These are phyloP conservation scores for Tolmerus cingulatus DNA, from an alignment of 2,888 invertebrate species.

Conservation along the genomic window DNA sequence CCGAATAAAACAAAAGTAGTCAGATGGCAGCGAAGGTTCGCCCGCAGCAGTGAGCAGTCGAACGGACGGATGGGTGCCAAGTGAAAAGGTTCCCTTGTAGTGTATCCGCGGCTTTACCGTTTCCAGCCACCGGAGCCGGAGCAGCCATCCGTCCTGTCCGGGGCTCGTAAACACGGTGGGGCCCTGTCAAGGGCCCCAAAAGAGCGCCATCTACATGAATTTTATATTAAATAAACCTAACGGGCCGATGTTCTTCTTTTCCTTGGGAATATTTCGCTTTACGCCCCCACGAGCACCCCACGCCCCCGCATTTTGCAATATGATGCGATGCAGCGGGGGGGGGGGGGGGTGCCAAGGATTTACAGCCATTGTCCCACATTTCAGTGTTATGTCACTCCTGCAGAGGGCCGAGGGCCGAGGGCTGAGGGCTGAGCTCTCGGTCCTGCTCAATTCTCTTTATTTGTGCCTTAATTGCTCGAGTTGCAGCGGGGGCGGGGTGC, in stretches of 20 bases:
- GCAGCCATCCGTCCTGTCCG: not conserved
- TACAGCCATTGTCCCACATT: conserved; percentile 16
- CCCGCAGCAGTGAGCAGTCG: not conserved
- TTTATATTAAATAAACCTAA: conserved; percentile 28
- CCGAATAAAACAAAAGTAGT: not conserved
- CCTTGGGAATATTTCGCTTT: not conserved
- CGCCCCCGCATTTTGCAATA: not conserved
- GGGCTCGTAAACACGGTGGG: not conserved
- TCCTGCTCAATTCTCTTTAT: not conserved
- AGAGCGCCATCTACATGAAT: conserved; percentile 15
- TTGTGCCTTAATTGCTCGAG: not conserved
- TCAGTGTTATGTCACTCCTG: not conserved
- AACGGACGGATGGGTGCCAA: not conserved
- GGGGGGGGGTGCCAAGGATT: not conserved
- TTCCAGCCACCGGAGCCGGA: not conserved
- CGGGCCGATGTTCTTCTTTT: conserved; percentile 13
- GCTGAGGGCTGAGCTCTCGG: not conserved
- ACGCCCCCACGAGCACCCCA: not conserved
- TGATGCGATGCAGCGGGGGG: not conserved
- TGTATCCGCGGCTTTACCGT: not conserved
- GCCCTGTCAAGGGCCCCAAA: not conserved
- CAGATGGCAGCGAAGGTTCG: not conserved
- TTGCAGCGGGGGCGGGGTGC: not conserved
- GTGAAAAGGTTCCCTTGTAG: not conserved
- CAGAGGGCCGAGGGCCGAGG: not conserved